Evolutionary conservation across 2,797 vertebrate species (phyloP).

Genomic region (Rallus crepitans): DNA sequence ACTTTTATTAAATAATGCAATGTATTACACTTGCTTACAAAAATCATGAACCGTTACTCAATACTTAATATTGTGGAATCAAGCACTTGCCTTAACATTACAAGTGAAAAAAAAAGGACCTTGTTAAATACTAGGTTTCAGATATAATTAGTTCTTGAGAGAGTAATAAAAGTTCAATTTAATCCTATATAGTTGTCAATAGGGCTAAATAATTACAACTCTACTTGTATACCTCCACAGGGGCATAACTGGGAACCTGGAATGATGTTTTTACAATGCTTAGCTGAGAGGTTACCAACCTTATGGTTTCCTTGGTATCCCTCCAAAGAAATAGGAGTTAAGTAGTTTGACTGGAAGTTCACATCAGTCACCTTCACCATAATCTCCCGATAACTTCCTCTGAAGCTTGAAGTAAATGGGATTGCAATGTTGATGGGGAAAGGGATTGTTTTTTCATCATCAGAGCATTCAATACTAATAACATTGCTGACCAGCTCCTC

Average conservation of each 20-base stretch:
- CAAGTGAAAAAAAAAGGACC: not conserved
- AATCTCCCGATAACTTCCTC: conserved; percentile 85
- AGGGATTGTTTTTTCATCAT: conserved; percentile 50
- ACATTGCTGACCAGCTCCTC: conserved; percentile 91
- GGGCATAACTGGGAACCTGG: not conserved
- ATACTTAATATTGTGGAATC: not conserved
- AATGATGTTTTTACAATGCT: not conserved
- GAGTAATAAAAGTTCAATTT: not conserved
- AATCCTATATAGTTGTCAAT: not conserved
- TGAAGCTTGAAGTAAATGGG: conserved; percentile 82
- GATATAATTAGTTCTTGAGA: not conserved
- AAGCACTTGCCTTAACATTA: not conserved
- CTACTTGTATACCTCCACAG: not conserved
- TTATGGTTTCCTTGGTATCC: conserved; percentile 77
- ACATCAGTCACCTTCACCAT: conserved; percentile 85
- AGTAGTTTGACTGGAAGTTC: conserved; percentile 81
- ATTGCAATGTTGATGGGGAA: conserved; percentile 84
- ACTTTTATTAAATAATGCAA: not conserved
- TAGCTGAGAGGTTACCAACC: conserved; percentile 73
- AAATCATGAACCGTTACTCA: not conserved
- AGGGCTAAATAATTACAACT: not conserved
- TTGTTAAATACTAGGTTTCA: not conserved
- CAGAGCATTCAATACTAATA: conserved; percentile 75
- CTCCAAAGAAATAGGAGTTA: conserved; percentile 83
- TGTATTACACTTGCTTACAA: not conserved